Evolutionary conservation across 1,140 invertebrate genomes (phyloP), one percentile per base, ranked within the genome.

Genomic region (Protaetia brevitarsis): DNA sequence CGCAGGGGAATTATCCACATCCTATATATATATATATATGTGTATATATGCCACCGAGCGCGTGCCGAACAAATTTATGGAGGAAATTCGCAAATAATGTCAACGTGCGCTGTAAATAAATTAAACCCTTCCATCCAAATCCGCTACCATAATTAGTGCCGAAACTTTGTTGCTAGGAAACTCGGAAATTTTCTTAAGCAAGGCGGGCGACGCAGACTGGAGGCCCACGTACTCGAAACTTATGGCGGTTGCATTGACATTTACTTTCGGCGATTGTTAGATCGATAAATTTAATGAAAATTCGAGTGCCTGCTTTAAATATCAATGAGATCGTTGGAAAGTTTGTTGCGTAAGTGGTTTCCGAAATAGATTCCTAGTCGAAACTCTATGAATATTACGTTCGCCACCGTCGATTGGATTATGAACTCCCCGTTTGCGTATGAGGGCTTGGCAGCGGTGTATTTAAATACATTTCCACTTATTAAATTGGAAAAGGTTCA

Each of bases 101-200:
- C 41, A 51, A 21, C 41, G 41, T 51, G 41, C 26, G 41, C 41
- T 51, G 41, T 51, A 51, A 51, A 51, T 51, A 51, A 51, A 51
- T 51, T 51, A 51, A 51, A 51, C 41, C 41, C 41, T 51, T 51
- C 41, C 41, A 51, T 51, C 41, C 26, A 51, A 51, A 51, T 51
- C 41, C 41, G 41, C 26, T 51, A n/a, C 26, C 41, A 51, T 51
- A 51, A 51, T 51, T 51, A 51, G 41, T 6, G 19, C 41, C 19
- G 19, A 51, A 51, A 51, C 41, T 51, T 51, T 51, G 41, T 51
- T 51, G 41, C 41, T 51, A 23, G 41, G 21, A n/a, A 51, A 23
- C 26, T 51, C 26, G 41, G 19, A 16, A 41, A 41, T 41, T 41
- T 41, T 41, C 11, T 41, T 41, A n/a, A n/a, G 41, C 26, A 51